Base-by-base conservation (phyloP, 2,797 vertebrate genomes). In the Neomorphus geoffroyi region DNA sequence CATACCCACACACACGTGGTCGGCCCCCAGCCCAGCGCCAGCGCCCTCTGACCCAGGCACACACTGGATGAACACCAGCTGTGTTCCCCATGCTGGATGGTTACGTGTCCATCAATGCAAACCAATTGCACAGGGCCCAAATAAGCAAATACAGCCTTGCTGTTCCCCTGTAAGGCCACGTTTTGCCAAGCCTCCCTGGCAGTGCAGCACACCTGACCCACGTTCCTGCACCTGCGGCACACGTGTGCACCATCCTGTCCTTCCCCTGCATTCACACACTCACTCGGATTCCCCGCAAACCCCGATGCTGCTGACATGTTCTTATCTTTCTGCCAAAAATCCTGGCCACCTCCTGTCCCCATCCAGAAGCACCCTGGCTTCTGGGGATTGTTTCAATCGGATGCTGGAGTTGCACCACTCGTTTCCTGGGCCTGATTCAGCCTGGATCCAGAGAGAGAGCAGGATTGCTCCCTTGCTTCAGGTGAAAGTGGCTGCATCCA, bases 161-260 rank as follows among this genome's bases (percentile, higher is more conserved):
- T 1, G 23, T 0, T 23, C 37, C 39, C 48, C 46, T 30, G 1
- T 26, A 18, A 64, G 39, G 87, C 79, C 75, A 16, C 17, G 0
- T 45, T 8, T 28, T 4, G 69, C 70, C 22, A 1, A 19, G 12
- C 1, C 13, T 7, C 85, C 51, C 51, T 1, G 39, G 41, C 65
- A 5, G 18, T 2, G 5, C 28, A 7, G 53, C 33, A 0, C 0
- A 1, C 46, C 53, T 2, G 3, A 2, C 66, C 39, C 16, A 2
- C 1, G 3, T 37, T 19, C 28, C 12, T 7, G 37, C 50, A 54
- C 73, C 77, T 35, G 37, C 4, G 14, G 35, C 45, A 30, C 24
- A 13, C 4, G 13, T 3, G 4, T 22, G 54, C 50, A 7, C 62
- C 3, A 0, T 21, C 54, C 58, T 2, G 18, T 3, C n/a, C 23